Percentiles rank a stretch among this genome's conserved stretches.
Evolutionary conservation across 2,113 vertebrate species (phyloP).

Genomic region (Thamnaconus septentrionalis): DNA sequence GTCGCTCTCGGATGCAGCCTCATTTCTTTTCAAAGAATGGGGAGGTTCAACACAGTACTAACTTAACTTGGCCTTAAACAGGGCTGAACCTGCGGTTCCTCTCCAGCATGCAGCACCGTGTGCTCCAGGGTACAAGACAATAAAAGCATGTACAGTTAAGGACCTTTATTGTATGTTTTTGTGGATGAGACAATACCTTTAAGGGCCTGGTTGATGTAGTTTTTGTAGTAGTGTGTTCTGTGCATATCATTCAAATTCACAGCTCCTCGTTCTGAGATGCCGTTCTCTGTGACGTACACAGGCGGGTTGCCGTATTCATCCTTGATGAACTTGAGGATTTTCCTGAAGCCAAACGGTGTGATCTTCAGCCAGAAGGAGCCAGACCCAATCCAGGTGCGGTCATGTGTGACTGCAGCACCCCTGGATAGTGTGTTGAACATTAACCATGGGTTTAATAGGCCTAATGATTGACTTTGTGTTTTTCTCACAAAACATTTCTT

Average conservation of each 20-base stretch:
- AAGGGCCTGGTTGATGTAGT: slow-evolving; percentile 84
- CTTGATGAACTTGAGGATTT: slow-evolving; percentile 92
- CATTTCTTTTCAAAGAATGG: too few relatives aligned
- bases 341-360: slow-evolving; percentile 87
- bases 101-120: too few relatives aligned
- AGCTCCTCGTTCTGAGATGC: slow-evolving; percentile 79
- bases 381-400: slow-evolving; percentile 82
- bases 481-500: not conserved
- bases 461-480: not conserved
- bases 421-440: slow-evolving; percentile 50
- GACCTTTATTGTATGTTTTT: not conserved
- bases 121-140: too few relatives aligned
- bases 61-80: too few relatives aligned
- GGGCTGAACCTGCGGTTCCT: too few relatives aligned
- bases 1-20: too few relatives aligned
- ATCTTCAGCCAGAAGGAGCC: slow-evolving; percentile 87
- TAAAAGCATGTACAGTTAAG: not conserved
- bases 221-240: slow-evolving; percentile 78
- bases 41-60: too few relatives aligned
- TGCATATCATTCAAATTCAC: slow-evolving; percentile 76
- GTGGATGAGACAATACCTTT: slow-evolving; percentile 73
- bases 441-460: not conserved
- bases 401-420: slow-evolving; percentile 74
- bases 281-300: slow-evolving; percentile 89
- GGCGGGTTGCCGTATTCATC: slow-evolving; percentile 88